These are phyloP conservation scores for Cladorhizidae sp. DNA, from an alignment of 37 sponge, comb jelly and placozoan genomes.

Conservation along the genomic window DNA sequence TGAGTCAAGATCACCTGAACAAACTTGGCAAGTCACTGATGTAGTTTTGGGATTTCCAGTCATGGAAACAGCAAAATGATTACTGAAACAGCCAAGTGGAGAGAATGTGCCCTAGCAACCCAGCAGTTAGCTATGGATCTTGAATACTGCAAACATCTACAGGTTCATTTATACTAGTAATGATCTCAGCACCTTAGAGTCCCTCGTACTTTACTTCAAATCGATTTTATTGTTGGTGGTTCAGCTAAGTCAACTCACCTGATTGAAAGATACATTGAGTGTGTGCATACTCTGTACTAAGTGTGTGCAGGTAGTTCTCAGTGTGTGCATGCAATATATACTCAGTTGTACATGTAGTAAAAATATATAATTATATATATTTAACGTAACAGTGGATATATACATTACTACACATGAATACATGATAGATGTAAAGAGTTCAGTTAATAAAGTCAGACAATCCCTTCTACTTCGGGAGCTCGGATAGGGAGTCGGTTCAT, in stretches of 20 bases:
- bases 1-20: background rate
- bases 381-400: no score
- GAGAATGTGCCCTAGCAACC: slow-evolving; percentile 3
- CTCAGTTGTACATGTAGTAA: no score
- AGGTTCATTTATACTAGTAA: background rate
- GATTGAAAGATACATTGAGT: background rate
- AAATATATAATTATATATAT: no score
- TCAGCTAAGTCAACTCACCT: background rate
- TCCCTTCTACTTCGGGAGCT: no score
- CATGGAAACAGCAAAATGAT: background rate
- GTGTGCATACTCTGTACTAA: background rate
- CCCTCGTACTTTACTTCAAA: background rate
- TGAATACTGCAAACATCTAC: background rate
- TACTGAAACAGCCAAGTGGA: background rate
- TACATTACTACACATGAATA: no score
- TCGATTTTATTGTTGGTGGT: background rate
- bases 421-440: no score
- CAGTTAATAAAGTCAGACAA: no score
- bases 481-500: no score
- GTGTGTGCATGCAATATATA: no score
- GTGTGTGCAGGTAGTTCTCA: no score
- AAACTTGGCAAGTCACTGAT: background rate
- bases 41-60: background rate
- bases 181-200: background rate
- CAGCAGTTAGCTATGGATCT: background rate